phyloP scores from a whole-genome alignment of 2,113 vertebrate species.

The Sinosuthora webbiana region DNA sequence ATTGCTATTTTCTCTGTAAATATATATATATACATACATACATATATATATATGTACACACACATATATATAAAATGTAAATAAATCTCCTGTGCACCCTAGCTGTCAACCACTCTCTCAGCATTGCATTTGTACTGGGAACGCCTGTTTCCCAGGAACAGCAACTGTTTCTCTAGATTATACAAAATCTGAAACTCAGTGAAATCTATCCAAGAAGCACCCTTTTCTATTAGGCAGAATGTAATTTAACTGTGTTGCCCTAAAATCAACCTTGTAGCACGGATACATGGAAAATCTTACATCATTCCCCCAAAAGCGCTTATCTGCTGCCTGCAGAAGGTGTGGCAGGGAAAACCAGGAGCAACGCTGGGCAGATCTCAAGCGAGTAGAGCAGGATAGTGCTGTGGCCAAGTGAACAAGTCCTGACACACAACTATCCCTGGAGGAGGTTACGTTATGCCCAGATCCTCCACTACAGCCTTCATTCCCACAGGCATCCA shows the following conservation, averaged over 20 bases:
- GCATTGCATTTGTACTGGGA: background rate
- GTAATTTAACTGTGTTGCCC: background rate
- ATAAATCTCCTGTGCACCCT: background rate
- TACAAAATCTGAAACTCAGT: background rate
- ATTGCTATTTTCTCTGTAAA: background rate
- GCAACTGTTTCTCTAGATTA: background rate
- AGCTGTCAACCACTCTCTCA: background rate
- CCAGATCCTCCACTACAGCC: background rate
- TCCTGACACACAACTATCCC: slow-evolving; percentile 26
- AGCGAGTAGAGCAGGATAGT: background rate
- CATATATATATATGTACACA: background rate
- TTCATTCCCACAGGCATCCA: slow-evolving; percentile 28
- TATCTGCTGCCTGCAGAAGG: slow-evolving; percentile 16
- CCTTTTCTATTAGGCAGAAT: background rate
- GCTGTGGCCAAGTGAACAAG: background rate
- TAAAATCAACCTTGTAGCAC: background rate
- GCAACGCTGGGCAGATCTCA: background rate
- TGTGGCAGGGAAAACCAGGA: background rate
- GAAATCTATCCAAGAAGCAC: background rate
- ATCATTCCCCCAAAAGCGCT: background rate
- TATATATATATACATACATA: background rate
- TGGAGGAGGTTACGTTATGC: background rate
- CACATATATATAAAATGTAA: background rate
- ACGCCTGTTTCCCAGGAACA: background rate
- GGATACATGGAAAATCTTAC: slow-evolving; percentile 3